Base-by-base conservation (phyloP, 1,140 invertebrate genomes). In the Triops longicaudatus region DNA sequence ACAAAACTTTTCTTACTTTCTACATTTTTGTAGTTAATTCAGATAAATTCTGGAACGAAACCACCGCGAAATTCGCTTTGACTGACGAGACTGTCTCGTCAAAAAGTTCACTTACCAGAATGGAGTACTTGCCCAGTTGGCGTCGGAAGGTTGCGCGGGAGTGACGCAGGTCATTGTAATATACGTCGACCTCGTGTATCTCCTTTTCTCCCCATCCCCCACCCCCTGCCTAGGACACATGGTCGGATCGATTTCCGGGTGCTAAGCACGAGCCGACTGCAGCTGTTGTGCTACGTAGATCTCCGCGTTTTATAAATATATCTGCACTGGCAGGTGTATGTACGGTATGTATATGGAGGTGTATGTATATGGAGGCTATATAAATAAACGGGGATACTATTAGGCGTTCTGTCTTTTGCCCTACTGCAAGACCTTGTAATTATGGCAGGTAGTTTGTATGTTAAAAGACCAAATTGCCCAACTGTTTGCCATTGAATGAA, bases 151-250 rank as follows among this genome's bases (percentile, higher is more conserved):
- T 37, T 63, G 50, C 50, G 17, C 14, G 14, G 22, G 50, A 63
- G n/a, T 63, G 50, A 63, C 50, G 50, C 50, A 63, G 50, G 50
- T 63, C 50, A 63, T 63, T 63, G 14, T 17, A 63, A 63, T 63
- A 37, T 37, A 17, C 50, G n/a, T 14, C 50, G 50, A 63, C 50
- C 50, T 63, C n/a, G n/a, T n/a, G n/a, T n/a, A n/a, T n/a, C n/a
- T n/a, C n/a, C n/a, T n/a, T n/a, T n/a, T n/a, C 50, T 37, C 7
- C 50, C n/a, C 50, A n/a, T 22, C 50, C 22, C 14, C 50, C 50
- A 63, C 22, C 50, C 0, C 50, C 50, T 63, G 22, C 50, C 50
- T 12, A 9, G 10, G 17, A n/a, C n/a, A 22, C 31, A 37, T 37
- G 50, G 0, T 5, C 50, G 10, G 5, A 63, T 63, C 50, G 50